phyloP scores from a whole-genome alignment of 1,140 invertebrate genomes.

The Neodiprion virginianus region DNA sequence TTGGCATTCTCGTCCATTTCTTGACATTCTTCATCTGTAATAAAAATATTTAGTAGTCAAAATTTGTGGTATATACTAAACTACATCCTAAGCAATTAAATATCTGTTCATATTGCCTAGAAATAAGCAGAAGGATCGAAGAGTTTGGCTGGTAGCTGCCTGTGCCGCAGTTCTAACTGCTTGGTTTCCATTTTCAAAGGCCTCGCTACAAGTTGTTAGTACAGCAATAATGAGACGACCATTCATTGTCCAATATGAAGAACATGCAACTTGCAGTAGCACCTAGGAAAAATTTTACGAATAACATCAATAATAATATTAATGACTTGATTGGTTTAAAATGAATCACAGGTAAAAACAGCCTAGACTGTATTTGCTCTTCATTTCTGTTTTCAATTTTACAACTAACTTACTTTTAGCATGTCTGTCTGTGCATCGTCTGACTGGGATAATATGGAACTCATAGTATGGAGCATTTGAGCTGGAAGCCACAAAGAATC shows the following conservation, averaged over 20 bases:
- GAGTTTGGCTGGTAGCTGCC: constrained; percentile 82
- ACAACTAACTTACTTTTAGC: constrained; percentile 64
- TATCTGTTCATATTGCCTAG: constrained; percentile 63
- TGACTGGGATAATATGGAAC: constrained; percentile 75
- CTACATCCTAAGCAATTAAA: background rate
- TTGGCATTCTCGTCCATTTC: constrained; percentile 72
- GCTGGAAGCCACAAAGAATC: constrained; percentile 90
- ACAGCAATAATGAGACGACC: constrained; percentile 82
- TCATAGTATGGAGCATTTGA: constrained; percentile 84
- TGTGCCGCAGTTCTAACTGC: constrained; percentile 81
- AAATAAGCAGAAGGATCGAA: constrained; percentile 82
- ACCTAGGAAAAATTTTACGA: constrained; percentile 61
- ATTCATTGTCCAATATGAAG: constrained; percentile 82
- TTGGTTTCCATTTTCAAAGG: constrained; percentile 76
- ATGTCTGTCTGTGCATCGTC: constrained; percentile 81
- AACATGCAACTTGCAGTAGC: constrained; percentile 81
- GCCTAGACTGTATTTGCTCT: too few relatives aligned
- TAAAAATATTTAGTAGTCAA: constrained; percentile 14
- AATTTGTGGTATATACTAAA: background rate
- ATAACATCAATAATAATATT: constrained; percentile 2
- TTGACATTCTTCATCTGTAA: constrained; percentile 77
- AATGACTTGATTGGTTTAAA: background rate
- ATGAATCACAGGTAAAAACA: background rate
- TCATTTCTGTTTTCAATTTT: too few relatives aligned
- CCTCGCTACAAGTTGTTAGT: constrained; percentile 76